These are phyloP conservation scores for Rhagium mordax DNA, from an alignment of 2,888 invertebrate genomes.

Conservation along the genomic window DNA sequence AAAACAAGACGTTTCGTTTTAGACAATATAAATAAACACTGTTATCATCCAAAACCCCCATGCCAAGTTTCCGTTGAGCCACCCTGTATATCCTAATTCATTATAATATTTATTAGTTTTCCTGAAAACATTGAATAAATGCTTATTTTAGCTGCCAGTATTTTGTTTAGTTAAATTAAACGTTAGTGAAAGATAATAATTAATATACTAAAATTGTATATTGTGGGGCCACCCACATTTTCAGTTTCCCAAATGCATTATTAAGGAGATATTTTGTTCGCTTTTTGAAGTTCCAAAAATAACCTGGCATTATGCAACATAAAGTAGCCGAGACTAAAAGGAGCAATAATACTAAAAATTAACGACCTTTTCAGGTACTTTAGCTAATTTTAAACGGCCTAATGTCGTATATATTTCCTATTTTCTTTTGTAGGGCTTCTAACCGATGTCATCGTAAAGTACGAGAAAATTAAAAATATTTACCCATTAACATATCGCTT, in stretches of 20 bases:
- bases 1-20: too few relatives aligned
- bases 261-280: neutral
- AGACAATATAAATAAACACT: too few relatives aligned
- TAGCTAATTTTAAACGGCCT: conserved; percentile 49
- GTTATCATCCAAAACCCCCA: too few relatives aligned
- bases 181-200: too few relatives aligned
- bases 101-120: too few relatives aligned
- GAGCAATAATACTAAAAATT: conserved; percentile 54
- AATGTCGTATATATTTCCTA: conserved; percentile 33
- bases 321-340: conserved; percentile 33
- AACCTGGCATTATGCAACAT: conserved; percentile 39
- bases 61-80: too few relatives aligned
- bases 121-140: too few relatives aligned
- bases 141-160: too few relatives aligned
- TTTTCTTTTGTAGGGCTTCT: conserved; percentile 39
- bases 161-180: too few relatives aligned
- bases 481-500: conserved; percentile 33
- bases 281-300: neutral
- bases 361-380: conserved; percentile 53
- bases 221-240: conserved; percentile 1
- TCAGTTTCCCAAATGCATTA: neutral
- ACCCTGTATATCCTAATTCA: too few relatives aligned
- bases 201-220: neutral
- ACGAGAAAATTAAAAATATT: conserved; percentile 37
- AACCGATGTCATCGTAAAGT: conserved; percentile 50